phyloP scores from a whole-genome alignment of 2,797 vertebrate genomes.

The Aphelocoma californica region DNA sequence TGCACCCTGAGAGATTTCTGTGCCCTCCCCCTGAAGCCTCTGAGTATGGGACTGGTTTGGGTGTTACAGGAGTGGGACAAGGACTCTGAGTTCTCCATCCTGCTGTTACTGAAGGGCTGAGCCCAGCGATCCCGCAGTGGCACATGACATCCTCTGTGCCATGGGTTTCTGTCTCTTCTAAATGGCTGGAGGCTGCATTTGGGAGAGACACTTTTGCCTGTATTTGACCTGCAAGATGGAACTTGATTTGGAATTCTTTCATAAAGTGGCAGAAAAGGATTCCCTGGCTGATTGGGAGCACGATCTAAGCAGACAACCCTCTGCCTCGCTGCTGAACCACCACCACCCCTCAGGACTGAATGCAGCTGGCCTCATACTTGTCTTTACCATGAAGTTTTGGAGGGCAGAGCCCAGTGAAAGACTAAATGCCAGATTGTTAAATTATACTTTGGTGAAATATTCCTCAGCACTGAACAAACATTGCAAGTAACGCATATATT shows the following conservation, averaged over 20 bases:
- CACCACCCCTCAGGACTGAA: background rate
- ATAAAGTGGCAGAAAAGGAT: accelerated
- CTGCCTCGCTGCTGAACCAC: background rate
- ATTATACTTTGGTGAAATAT: constrained; percentile 20
- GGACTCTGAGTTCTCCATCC: background rate
- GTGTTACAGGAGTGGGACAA: background rate
- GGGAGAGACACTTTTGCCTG: no score
- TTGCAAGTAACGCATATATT: constrained; percentile 62
- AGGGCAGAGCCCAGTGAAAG: constrained; percentile 1
- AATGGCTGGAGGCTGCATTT: background rate
- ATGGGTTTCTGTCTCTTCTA: background rate
- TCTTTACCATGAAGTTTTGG: background rate
- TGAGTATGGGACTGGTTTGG: background rate
- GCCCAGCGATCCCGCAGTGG: background rate
- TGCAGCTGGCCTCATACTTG: background rate
- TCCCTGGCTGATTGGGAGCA: background rate
- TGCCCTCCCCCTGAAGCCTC: background rate
- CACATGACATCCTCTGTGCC: background rate
- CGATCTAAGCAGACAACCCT: accelerated
- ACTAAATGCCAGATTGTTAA: background rate
- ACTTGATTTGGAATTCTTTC: background rate
- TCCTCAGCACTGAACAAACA: constrained; percentile 49
- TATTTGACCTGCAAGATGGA: background rate
- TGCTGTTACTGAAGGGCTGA: background rate
- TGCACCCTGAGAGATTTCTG: background rate